Base-by-base conservation (phyloP, 1,140 invertebrate genomes). In the Holcopasites calliopsidis region DNA sequence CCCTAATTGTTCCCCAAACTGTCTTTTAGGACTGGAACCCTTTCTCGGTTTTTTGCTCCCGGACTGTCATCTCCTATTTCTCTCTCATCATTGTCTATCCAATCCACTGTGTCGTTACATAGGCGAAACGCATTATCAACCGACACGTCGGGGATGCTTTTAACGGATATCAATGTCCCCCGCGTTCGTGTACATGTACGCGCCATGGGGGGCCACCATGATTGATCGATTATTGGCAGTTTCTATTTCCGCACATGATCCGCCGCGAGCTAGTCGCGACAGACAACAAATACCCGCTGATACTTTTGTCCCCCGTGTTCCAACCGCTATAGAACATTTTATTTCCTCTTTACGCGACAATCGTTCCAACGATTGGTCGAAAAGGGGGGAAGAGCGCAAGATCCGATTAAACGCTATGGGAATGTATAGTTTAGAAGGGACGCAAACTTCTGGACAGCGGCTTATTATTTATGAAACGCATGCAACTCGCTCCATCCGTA, bases 81-180 rank as follows among this genome's bases (percentile, higher is more conserved):
- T 1, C 26, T 10, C n/a, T 2, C 35, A 8, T 28, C 13, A 8
- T 65, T 49, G n/a, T 11, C n/a, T 7, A 13, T 13, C 3, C 49
- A 52, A 55, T 73, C 49, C 52, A 66, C 23, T 28, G 60, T 65
- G n/a, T 62, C 60, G 64, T 80, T 73, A 80, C 58, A 64, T 64
- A 58, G n/a, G n/a, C 42, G 49, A 76, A 80, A 65, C 50, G 50
- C 77, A 76, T 81, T 81, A 79, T 71, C 42, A 38, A 47, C 68
- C 35, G 79, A 81, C 64, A 64, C 71, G 40, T 75, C 61, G 58
- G 38, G 64, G 50, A 80, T 62, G 71, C 50, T 58, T 80, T 79
- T 79, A 79, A 79, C 73, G 71, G 70, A 58, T 75, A 68, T 80
- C 60, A 65, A 65, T 40, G 38, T 42, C 44, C 35, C 35, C 26